Evolutionary conservation across 1,140 invertebrate genomes (phyloP).

Genomic region (Hycleus cichorii): DNA sequence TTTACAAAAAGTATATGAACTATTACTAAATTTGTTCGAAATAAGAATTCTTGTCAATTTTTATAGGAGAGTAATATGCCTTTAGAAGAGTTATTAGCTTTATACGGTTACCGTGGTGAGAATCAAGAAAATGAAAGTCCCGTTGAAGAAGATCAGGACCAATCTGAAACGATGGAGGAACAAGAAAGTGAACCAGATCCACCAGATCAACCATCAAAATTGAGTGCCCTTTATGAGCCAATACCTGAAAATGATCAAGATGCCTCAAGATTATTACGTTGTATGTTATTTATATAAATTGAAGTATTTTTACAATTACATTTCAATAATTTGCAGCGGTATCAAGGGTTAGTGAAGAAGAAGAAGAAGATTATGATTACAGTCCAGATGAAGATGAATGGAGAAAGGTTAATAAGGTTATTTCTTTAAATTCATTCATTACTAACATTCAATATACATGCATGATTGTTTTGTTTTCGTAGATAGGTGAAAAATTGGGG

Average conservation of each 20-base stretch:
- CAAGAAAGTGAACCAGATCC: conserved; percentile 30
- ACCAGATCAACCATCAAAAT: conserved; percentile 31
- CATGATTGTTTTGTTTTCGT: conserved; percentile 8
- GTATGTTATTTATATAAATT: conserved; percentile 26
- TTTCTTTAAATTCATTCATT: conserved; percentile 23
- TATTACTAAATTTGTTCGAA: not conserved
- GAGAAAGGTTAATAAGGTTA: conserved; percentile 50
- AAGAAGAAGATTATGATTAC: conserved; percentile 68
- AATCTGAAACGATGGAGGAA: conserved; percentile 28
- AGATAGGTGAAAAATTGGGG: conserved; percentile 3
- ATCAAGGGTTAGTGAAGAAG: conserved; percentile 59
- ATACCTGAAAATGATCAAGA: conserved; percentile 36
- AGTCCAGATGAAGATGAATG: conserved; percentile 70
- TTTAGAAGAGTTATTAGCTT: conserved; percentile 80
- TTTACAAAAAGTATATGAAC: conserved; percentile 65
- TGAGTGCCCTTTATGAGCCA: conserved; percentile 35
- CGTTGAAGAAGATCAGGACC: conserved; percentile 30
- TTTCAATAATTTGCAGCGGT: conserved; percentile 45
- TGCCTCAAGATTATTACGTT: conserved; percentile 35
- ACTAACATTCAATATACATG: conserved; percentile 9
- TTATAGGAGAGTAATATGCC: conserved; percentile 80
- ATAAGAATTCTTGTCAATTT: not conserved
- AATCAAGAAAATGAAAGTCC: conserved; percentile 38
- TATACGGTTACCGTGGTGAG: conserved; percentile 67
- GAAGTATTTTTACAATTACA: not conserved